Evolutionary conservation across 2,888 invertebrate genomes (phyloP), one percentile per base, ranked within the genome.

Genomic region (Volucella bombylans): DNA sequence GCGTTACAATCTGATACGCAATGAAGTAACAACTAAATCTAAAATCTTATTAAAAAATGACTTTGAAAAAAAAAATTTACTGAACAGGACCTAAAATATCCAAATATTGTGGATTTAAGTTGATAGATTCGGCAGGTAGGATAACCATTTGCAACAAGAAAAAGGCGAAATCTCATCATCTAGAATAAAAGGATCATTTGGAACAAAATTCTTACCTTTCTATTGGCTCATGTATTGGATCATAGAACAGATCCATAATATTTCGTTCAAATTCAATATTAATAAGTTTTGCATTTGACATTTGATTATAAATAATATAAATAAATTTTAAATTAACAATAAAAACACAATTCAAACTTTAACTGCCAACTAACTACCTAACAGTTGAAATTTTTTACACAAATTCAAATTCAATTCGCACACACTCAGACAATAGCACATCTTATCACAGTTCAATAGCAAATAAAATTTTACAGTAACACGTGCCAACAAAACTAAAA

Each of bases 191-290:
- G 31, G 31, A 31, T 6, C 6, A 31, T 31, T 31, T 31, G 31
- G 6, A 31, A 31, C 31, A 52, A 15, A 18, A 39, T n/a, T 38
- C 55, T 79, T 68, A 80, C 81, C 78, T 87, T 83, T 87, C 90
- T 88, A 90, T 88, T 79, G 89, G 90, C 82, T 89, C 89, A 82
- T 90, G 90, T 88, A 90, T 88, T 79, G 89, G 90, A 82, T 89
- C 89, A 81, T 90, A 89, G 87, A 91, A 86, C 72, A 91, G 87
- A 87, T 91, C 91, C 91, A 91, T 91, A 68, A 91, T 91, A 88
- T 89, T 91, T 79, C 89, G 89, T 87, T 90, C 90, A 88, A 91
- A 91, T 88, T 91, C 91, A 87, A 91, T 88, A 88, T 89, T 89
- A 80, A 91, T 89, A 50, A 89, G 76, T 67, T 87, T 87, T 31